Percentiles rank a stretch among this genome's conserved stretches.
These are phyloP conservation scores for Catharus bicknelli DNA, from an alignment of 2,113 vertebrate species.

Conservation along the genomic window DNA sequence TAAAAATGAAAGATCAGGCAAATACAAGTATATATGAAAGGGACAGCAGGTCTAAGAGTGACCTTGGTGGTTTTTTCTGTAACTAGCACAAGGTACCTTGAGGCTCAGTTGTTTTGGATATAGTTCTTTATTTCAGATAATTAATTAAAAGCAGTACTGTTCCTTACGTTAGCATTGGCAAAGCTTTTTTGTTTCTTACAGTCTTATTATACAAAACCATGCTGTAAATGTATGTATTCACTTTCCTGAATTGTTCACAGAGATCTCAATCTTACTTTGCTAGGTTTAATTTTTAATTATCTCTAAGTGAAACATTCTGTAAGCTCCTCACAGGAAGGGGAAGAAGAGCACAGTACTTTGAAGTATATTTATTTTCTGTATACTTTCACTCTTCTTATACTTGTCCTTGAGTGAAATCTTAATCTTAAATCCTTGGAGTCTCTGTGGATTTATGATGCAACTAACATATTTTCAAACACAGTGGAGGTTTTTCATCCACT, in stretches of 20 bases:
- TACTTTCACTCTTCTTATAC: background rate
- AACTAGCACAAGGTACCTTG: fast-evolving
- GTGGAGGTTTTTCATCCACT: background rate
- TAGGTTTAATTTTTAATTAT: background rate
- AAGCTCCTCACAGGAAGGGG: background rate
- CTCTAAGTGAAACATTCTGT: background rate
- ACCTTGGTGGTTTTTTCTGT: background rate
- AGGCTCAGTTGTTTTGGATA: background rate
- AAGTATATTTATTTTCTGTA: background rate
- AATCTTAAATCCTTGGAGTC: background rate
- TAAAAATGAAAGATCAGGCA: background rate
- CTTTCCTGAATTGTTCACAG: background rate
- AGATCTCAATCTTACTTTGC: background rate
- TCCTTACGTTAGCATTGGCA: background rate
- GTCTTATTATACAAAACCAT: background rate
- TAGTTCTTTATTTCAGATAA: background rate
- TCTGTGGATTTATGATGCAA: background rate
- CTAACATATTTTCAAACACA: background rate
- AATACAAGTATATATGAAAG: background rate
- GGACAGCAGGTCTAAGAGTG: background rate
- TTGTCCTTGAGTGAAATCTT: background rate
- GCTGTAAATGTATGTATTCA: background rate
- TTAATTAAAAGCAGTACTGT: background rate
- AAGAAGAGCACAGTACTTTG: background rate
- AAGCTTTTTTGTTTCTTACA: background rate